A percentile compares a stretch with the other conserved stretches of the same genome.
Evolutionary conservation across 2,797 vertebrate species (phyloP).

Genomic region (Fringilla coelebs): DNA sequence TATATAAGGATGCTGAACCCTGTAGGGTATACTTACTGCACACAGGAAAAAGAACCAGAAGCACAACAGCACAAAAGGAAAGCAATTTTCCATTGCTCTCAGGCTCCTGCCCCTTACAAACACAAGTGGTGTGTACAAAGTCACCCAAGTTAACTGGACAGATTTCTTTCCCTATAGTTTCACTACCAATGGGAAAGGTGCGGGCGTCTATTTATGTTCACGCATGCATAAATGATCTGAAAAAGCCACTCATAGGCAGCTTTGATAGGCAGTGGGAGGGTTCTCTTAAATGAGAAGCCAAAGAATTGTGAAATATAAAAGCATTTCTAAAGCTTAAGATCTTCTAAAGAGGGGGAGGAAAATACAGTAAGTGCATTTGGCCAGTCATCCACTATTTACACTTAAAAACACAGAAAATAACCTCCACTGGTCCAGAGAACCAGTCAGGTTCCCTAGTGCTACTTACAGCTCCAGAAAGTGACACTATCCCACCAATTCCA

Average conservation of each 20-base stretch:
- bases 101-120: background rate
- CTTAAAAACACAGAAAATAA: background rate
- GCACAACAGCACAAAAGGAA: background rate
- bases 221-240: slow-evolving; percentile 1
- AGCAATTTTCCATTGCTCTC: background rate
- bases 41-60: background rate
- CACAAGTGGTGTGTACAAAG: background rate
- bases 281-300: background rate
- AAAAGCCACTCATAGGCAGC: slow-evolving; percentile 5
- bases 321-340: background rate
- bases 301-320: background rate
- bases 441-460: background rate
- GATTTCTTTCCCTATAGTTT: background rate
- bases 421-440: background rate
- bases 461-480: background rate
- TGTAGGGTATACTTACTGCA: background rate
- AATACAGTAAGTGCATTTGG: background rate
- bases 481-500: background rate
- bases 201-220: background rate
- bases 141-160: background rate
- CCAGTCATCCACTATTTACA: background rate
- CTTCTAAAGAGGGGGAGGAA: background rate
- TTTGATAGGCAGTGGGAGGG: background rate
- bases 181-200: background rate
- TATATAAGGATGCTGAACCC: background rate